These are phyloP conservation scores for Centropus bengalensis DNA, from an alignment of 2,113 vertebrate species.

Conservation along the genomic window DNA sequence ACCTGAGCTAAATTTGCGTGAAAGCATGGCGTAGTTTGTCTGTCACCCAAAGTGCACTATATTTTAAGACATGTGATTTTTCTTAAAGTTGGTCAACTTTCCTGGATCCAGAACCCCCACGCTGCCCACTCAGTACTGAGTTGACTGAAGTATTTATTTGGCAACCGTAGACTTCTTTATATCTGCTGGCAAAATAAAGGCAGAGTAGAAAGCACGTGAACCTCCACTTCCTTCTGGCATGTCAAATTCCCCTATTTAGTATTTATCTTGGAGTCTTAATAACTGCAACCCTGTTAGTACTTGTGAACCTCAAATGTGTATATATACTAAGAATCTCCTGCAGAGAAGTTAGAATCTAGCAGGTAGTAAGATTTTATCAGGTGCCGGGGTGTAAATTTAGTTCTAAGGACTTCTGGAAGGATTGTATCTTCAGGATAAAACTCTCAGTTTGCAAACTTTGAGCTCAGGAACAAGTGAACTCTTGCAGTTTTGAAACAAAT, in stretches of 20 bases:
- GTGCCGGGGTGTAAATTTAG: background rate
- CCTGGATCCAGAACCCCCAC: background rate
- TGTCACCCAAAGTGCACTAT: background rate
- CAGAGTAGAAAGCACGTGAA: background rate
- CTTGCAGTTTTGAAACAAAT: background rate
- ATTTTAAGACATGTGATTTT: constrained; percentile 6
- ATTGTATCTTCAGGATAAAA: background rate
- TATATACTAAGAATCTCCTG: background rate
- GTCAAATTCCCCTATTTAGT: background rate
- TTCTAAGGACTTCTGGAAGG: background rate
- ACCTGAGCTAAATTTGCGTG: background rate
- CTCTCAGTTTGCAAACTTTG: background rate
- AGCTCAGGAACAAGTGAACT: background rate
- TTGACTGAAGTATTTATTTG: constrained; percentile 3
- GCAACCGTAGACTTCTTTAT: background rate
- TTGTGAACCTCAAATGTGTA: background rate
- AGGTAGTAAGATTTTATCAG: constrained; percentile 17
- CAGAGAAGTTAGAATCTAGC: background rate
- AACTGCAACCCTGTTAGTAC: background rate
- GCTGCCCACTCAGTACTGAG: background rate
- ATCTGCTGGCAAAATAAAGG: background rate
- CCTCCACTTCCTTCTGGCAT: background rate
- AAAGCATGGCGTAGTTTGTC: background rate
- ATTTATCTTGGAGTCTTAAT: background rate
- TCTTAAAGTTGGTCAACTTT: background rate